Percentiles rank a stretch among this genome's conserved stretches.
Evolutionary conservation across 2,797 vertebrate species (phyloP).

Genomic region (Dromococcyx pavoninus): DNA sequence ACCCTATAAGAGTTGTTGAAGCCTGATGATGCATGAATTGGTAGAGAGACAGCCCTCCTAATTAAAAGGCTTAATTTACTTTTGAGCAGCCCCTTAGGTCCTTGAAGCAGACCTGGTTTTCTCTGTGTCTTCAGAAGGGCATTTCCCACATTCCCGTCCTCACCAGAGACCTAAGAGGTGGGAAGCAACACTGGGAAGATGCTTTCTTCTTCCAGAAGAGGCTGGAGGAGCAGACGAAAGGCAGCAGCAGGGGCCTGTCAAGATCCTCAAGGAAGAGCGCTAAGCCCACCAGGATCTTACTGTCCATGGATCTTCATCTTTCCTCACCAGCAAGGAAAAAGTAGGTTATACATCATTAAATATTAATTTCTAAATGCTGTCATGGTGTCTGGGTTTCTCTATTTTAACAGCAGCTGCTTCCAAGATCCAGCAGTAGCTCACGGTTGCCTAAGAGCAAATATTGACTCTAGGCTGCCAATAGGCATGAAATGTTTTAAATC

Average conservation of each 20-base stretch:
- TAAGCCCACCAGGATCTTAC: neutral
- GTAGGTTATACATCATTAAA: neutral
- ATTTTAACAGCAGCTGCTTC: neutral
- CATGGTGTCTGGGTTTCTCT: neutral
- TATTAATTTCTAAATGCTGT: neutral
- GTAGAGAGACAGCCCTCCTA: neutral
- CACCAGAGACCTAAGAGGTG: neutral
- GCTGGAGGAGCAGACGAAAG: neutral
- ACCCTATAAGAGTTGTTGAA: neutral
- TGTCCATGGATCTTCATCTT: neutral
- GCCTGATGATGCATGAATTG: neutral
- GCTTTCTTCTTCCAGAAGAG: neutral
- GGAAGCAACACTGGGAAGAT: neutral
- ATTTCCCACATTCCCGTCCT: neutral
- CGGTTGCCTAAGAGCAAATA: neutral
- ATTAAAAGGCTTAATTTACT: neutral
- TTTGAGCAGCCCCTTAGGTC: neutral
- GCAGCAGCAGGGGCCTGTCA: neutral
- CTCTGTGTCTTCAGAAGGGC: neutral
- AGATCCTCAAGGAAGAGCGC: neutral
- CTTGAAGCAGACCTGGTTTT: neutral
- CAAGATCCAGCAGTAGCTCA: neutral
- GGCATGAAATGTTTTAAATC: neutral
- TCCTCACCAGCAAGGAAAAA: neutral
- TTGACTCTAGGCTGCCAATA: neutral